Conservation (phyloP, 2,113 vertebrate genomes). For the Zosterops japonicus region DNA sequence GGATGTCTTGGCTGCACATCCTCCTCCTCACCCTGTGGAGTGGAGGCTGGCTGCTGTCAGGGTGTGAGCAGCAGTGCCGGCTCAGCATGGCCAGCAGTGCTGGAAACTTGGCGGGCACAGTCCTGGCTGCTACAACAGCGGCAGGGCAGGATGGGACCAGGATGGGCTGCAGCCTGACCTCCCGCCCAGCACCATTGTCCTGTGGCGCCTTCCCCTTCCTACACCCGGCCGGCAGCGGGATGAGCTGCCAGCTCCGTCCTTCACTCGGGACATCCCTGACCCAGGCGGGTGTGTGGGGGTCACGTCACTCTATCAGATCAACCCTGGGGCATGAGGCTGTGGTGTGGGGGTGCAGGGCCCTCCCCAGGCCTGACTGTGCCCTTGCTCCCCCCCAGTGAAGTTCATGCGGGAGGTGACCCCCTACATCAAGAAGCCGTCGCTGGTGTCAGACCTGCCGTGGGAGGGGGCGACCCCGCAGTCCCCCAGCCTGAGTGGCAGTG, state of each 20-base stretch:
- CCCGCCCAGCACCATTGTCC: constrained; percentile 70
- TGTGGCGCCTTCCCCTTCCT: constrained; percentile 65
- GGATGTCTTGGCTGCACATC: constrained; percentile 54
- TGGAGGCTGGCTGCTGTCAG: not conserved
- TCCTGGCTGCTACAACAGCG: not conserved
- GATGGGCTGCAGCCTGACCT: constrained; percentile 77
- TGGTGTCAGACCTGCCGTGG: constrained; percentile 93
- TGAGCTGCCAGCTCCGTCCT: constrained; percentile 40
- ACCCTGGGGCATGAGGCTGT: not conserved
- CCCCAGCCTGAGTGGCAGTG: constrained; percentile 86
- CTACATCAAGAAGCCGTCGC: constrained; percentile 91
- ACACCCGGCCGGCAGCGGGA: constrained; percentile 2
- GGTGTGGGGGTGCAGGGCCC: not conserved
- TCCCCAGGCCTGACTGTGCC: not conserved
- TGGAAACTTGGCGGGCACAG: constrained; percentile 67
- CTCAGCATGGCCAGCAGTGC: not conserved
- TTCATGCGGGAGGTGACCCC: constrained; percentile 95
- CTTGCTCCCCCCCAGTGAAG: constrained; percentile 77
- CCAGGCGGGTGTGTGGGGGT: not conserved
- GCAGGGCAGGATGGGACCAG: constrained; percentile 73
- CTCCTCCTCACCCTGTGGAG: not conserved
- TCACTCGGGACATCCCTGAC: not conserved
- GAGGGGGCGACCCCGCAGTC: constrained; percentile 82
- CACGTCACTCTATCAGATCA: accelerated
- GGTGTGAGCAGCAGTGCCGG: not conserved